phyloP scores from a whole-genome alignment of 2,113 vertebrate genomes.

The Datnioides undecimradiatus region DNA sequence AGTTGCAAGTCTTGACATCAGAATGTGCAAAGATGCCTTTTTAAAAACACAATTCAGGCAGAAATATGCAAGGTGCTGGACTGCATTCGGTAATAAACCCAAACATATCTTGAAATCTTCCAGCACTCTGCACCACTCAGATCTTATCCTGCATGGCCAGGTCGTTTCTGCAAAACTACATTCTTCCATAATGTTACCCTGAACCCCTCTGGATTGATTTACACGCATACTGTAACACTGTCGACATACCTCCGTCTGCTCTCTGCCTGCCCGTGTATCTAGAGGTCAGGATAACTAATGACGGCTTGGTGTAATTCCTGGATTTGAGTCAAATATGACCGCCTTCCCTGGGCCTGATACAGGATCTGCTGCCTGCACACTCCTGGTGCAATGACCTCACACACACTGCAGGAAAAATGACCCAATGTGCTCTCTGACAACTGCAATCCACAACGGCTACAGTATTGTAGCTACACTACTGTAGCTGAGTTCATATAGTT shows the following conservation, averaged over 20 bases:
- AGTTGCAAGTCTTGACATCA: not conserved
- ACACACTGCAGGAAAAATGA: slow-evolving; percentile 27
- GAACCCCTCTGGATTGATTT: slow-evolving; percentile 27
- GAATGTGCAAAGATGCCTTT: slow-evolving; percentile 22
- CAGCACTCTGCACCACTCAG: not conserved
- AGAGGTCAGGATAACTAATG: slow-evolving; percentile 51
- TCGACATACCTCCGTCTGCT: slow-evolving; percentile 29
- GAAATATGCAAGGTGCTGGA: too few species aligned
- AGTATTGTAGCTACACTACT: too few species aligned
- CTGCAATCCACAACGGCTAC: not conserved
- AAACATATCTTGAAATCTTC: not conserved
- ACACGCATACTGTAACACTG: slow-evolving; percentile 5
- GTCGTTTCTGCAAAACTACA: not conserved
- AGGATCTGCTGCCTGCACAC: slow-evolving; percentile 11
- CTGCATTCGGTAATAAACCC: too few species aligned
- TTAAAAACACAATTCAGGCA: not conserved
- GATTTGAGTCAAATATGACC: slow-evolving; percentile 28
- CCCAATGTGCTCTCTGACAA: not conserved
- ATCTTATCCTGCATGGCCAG: slow-evolving; percentile 18
- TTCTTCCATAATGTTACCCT: slow-evolving; percentile 11
- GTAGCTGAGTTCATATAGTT: not conserved
- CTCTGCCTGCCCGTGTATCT: slow-evolving; percentile 19
- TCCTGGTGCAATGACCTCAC: slow-evolving; percentile 19
- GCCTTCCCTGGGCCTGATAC: slow-evolving; percentile 10
- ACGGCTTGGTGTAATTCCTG: slow-evolving; percentile 40